These are phyloP conservation scores for Corvus hawaiiensis DNA, from an alignment of 2,113 vertebrate genomes.

Conservation along the genomic window DNA sequence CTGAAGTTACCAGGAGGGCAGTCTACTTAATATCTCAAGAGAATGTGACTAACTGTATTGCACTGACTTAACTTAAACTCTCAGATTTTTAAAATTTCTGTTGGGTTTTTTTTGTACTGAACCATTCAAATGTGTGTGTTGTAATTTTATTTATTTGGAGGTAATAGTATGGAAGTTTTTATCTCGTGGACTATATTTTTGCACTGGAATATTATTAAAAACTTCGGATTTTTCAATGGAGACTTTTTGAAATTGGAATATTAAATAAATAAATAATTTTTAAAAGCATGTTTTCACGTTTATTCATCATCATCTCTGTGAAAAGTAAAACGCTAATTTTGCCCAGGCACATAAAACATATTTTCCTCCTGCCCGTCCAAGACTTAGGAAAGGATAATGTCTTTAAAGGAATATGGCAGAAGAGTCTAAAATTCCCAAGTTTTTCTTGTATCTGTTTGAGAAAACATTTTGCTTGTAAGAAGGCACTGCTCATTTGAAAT, in stretches of 20 bases:
- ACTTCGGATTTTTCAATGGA: not conserved
- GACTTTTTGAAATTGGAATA: not conserved
- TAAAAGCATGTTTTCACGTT: not conserved
- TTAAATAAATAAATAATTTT: not conserved
- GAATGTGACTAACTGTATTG: not conserved
- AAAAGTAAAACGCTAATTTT: not conserved
- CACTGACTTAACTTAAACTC: constrained; percentile 28
- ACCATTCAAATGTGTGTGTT: not conserved
- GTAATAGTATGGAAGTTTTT: not conserved
- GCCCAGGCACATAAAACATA: not conserved
- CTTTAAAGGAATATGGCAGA: not conserved
- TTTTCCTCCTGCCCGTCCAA: not conserved
- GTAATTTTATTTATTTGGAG: constrained; percentile 41
- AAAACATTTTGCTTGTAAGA: not conserved
- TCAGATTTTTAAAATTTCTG: not conserved
- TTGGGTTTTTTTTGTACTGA: not conserved
- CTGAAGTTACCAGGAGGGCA: not conserved
- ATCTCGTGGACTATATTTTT: constrained; percentile 8
- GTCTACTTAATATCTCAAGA: not conserved
- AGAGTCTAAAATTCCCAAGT: not conserved
- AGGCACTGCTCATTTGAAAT: not conserved
- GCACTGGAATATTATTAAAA: constrained; percentile 3
- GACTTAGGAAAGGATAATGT: not conserved
- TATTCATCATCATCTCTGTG: not conserved
- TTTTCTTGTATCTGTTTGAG: not conserved